These are phyloP conservation scores for Amblyteles armatorius DNA, from an alignment of 2,888 invertebrate species.

Conservation along the genomic window DNA sequence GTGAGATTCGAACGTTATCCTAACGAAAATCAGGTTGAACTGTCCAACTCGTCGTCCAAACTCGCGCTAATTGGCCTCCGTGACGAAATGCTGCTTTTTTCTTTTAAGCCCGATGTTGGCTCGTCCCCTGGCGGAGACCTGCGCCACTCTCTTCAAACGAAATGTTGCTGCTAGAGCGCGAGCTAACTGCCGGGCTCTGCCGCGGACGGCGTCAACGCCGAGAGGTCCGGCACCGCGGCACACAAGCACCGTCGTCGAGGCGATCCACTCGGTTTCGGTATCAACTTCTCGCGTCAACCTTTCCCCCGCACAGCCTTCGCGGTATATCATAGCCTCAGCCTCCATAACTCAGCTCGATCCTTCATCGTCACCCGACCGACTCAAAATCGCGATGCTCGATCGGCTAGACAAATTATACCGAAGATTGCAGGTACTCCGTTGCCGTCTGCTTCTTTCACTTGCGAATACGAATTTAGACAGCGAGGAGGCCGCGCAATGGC, in stretches of 20 bases:
- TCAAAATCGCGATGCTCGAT: constrained; percentile 41
- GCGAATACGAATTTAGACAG: constrained; percentile 42
- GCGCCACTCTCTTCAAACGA: constrained; percentile 28
- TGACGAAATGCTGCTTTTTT: constrained; percentile 61
- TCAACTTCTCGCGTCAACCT: constrained; percentile 40
- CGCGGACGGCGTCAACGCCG: not conserved
- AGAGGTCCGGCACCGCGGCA: not conserved
- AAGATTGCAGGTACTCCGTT: constrained; percentile 24
- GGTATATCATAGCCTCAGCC: constrained; percentile 15
- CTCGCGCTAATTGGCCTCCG: constrained; percentile 66
- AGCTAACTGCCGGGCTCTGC: constrained; percentile 41
- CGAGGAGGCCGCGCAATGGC: constrained; percentile 6
- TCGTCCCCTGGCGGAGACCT: too few species aligned
- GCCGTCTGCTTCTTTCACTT: constrained; percentile 1
- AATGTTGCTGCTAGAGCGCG: constrained; percentile 57
- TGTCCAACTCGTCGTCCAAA: constrained; percentile 65
- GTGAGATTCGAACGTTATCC: constrained; percentile 62
- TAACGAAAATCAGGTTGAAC: constrained; percentile 65
- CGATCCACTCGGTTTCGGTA: constrained; percentile 44
- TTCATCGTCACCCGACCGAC: constrained; percentile 43
- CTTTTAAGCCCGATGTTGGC: too few species aligned
- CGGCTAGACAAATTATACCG: constrained; percentile 55
- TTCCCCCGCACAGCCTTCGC: constrained; percentile 19
- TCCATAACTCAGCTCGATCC: constrained; percentile 53
- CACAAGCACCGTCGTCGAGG: constrained; percentile 23